Evolutionary conservation across 2,113 vertebrate species (phyloP).

Genomic region (Salvelinus fontinalis): DNA sequence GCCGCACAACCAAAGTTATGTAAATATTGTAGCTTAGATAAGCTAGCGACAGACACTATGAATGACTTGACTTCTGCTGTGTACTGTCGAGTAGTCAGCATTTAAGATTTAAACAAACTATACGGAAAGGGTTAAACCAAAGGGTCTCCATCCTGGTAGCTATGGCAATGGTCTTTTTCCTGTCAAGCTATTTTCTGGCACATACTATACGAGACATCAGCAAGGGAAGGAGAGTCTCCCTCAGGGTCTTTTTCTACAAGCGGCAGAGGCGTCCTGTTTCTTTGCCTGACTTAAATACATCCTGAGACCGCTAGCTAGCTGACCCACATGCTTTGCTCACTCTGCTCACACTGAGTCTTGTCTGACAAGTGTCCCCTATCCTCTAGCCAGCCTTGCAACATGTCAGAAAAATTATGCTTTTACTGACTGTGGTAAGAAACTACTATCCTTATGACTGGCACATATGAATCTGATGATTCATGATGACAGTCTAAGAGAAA

Average conservation of each 20-base stretch:
- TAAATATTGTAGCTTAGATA: neutral
- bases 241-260: slow-evolving; percentile 38
- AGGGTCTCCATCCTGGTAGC: neutral
- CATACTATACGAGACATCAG: slow-evolving; percentile 4
- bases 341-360: neutral
- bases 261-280: slow-evolving; percentile 50
- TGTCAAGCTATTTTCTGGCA: slow-evolving; percentile 14
- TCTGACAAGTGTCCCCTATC: too few relatives aligned
- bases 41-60: neutral
- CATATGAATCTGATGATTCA: too few relatives aligned
- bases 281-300: slow-evolving; percentile 34
- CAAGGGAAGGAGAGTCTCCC: slow-evolving; percentile 31
- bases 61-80: neutral
- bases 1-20: too few relatives aligned
- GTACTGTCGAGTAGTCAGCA: neutral
- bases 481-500: too few relatives aligned
- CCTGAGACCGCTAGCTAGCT: slow-evolving; percentile 51
- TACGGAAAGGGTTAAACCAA: neutral
- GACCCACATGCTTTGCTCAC: slow-evolving; percentile 48
- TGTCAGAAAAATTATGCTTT: too few relatives aligned
- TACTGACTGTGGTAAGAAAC: too few relatives aligned
- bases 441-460: too few relatives aligned
- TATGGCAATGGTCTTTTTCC: slow-evolving; percentile 8
- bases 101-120: neutral
- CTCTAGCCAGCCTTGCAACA: too few relatives aligned